phyloP scores from a whole-genome alignment of 2,113 vertebrate species.

The Rostratula benghalensis region DNA sequence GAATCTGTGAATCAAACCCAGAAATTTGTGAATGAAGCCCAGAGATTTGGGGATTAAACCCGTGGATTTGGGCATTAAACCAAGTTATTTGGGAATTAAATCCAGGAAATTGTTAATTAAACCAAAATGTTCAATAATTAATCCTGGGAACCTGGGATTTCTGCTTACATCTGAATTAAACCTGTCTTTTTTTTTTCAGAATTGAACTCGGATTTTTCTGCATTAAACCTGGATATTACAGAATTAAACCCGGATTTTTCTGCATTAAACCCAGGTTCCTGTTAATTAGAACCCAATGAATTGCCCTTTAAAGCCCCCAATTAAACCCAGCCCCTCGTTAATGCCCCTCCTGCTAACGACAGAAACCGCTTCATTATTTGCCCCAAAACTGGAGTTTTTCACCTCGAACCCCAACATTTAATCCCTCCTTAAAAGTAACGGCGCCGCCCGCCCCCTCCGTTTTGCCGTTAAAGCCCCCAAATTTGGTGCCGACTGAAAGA shows the following conservation, averaged over 20 bases:
- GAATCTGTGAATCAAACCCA: fast-evolving
- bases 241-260: neutral
- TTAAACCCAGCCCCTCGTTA: no score
- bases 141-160: neutral
- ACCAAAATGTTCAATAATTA: neutral
- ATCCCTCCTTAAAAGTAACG: fast-evolving
- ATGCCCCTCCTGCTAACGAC: neutral
- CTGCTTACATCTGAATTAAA: neutral
- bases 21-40: fast-evolving
- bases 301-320: no score
- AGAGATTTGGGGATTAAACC: neutral
- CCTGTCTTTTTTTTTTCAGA: no score
- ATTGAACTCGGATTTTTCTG: neutral
- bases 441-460: fast-evolving
- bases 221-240: no score
- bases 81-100: neutral
- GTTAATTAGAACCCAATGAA: no score
- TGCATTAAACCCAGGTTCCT: no score
- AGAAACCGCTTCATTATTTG: neutral
- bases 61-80: neutral
- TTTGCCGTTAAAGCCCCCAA: neutral
- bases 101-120: neutral
- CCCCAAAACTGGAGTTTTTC: neutral
- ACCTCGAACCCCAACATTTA: fast-evolving
- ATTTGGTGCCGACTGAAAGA: no score